Evolutionary conservation across 2,113 vertebrate genomes (phyloP).

Genomic region (Phyllopteryx taeniolatus): DNA sequence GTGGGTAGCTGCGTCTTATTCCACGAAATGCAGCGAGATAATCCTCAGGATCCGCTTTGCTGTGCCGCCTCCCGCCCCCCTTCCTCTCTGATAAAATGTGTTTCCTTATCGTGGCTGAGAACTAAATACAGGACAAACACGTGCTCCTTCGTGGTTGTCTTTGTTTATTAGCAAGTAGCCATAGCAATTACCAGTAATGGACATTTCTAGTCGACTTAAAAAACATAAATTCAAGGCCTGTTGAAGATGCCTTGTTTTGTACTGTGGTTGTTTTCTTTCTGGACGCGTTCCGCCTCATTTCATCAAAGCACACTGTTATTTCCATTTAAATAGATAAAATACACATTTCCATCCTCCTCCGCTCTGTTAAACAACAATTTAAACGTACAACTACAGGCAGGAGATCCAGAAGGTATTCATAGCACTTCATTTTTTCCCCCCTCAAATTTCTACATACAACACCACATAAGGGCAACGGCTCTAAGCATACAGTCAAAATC

Average conservation of each 20-base stretch:
- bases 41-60: neutral
- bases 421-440: neutral
- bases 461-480: too few species aligned
- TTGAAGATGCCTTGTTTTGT: neutral
- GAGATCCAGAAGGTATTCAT: neutral
- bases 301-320: neutral
- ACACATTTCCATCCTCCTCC: neutral
- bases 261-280: neutral
- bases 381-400: neutral
- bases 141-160: neutral
- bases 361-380: neutral
- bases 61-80: neutral
- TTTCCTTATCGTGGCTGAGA: neutral
- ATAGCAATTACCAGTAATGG: neutral
- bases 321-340: neutral
- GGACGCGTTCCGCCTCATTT: slow-evolving; percentile 4
- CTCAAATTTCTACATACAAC: neutral
- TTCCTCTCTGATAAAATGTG: neutral
- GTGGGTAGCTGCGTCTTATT: too few species aligned
- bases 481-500: too few species aligned
- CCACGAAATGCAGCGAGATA: neutral
- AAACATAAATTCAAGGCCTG: slow-evolving; percentile 1
- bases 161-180: slow-evolving; percentile 1
- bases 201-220: neutral
- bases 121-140: neutral